phyloP scores from a whole-genome alignment of 2,888 invertebrate species.

The Nycteola revayana region DNA sequence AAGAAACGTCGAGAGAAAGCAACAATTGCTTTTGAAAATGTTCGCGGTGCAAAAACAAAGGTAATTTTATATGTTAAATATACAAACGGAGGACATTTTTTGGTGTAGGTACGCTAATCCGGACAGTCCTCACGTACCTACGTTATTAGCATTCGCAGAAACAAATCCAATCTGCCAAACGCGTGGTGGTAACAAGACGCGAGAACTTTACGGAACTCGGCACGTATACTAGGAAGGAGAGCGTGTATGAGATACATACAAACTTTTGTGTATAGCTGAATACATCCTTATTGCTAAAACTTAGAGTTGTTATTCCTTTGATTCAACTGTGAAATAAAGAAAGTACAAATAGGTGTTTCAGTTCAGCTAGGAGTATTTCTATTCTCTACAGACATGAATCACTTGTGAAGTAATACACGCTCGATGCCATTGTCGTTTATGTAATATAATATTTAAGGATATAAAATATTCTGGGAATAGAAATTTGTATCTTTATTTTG shows the following conservation, averaged over 20 bases:
- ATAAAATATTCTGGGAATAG: too few relatives aligned
- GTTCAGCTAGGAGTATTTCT: slow-evolving; percentile 50
- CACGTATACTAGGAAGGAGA: slow-evolving; percentile 54
- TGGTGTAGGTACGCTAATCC: slow-evolving; percentile 48
- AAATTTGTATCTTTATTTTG: too few relatives aligned
- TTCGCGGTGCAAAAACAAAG: slow-evolving; percentile 18
- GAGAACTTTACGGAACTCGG: slow-evolving; percentile 61
- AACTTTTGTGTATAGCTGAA: slow-evolving; percentile 20
- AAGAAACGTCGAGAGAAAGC: slow-evolving; percentile 19
- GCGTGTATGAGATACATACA: slow-evolving; percentile 45
- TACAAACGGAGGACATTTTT: slow-evolving; percentile 36
- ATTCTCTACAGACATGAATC: slow-evolving; percentile 57
- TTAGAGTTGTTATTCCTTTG: slow-evolving; percentile 29
- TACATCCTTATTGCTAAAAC: slow-evolving; percentile 22
- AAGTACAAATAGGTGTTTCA: slow-evolving; percentile 37
- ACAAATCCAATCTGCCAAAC: slow-evolving; percentile 76
- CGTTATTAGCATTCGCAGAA: slow-evolving; percentile 68
- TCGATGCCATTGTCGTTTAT: slow-evolving; percentile 43
- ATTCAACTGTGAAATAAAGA: slow-evolving; percentile 16
- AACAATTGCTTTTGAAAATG: slow-evolving; percentile 30
- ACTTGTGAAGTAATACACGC: slow-evolving; percentile 44
- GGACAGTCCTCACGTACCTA: slow-evolving; percentile 50
- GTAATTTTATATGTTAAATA: slow-evolving; percentile 30
- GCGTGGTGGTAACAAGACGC: slow-evolving; percentile 64
- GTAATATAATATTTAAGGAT: slow-evolving; percentile 18